Evolutionary conservation across 2,888 invertebrate genomes (phyloP), one percentile per base, ranked within the genome.

Genomic region (Nyleta sp.): DNA sequence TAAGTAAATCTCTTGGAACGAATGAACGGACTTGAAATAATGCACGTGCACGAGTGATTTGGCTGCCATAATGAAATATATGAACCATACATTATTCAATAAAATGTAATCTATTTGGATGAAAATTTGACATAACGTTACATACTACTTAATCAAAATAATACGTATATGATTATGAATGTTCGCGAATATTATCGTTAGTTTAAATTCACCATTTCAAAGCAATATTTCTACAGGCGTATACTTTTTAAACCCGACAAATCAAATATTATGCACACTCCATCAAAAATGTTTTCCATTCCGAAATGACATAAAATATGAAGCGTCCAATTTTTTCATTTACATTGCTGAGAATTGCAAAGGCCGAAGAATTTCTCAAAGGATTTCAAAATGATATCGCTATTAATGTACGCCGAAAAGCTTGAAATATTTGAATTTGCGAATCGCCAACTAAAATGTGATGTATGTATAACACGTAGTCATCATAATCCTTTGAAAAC

Each of bases 321-420:
- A 57, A 53, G 13, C 5, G 18, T 33, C 28, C 33, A 52, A 22
- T 55, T 38, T 42, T 13, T 44, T 46, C 35, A 44, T 33, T 31
- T 44, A 40, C 20, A 38, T 15, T 33, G 6, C 33, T 15, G 13
- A 28, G 28, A 65, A 20, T 55, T n/a, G 46, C 46, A 48, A 44
- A 17, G 5, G 24, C 18, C 20, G 4, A 42, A 40, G 53, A 52
- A 62, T 68, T 60, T 68, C 55, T 75, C 68, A 75, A 68, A 75
- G 68, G 68, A 75, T 75, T 75, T 75, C 75, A 42, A 62, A 62
- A 57, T 75, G 74, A 40, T 60, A 40, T 60, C 46, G 60, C 60
- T 67, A 64, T 59, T 57, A 52, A 67, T 74, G 67, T 48, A 40
- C 31, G 53, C 2, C 24, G 24, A 44, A 70, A 75, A 60, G 60